Evolutionary conservation across 1,140 invertebrate species (phyloP).

Genomic region (Drosophila jambulina): DNA sequence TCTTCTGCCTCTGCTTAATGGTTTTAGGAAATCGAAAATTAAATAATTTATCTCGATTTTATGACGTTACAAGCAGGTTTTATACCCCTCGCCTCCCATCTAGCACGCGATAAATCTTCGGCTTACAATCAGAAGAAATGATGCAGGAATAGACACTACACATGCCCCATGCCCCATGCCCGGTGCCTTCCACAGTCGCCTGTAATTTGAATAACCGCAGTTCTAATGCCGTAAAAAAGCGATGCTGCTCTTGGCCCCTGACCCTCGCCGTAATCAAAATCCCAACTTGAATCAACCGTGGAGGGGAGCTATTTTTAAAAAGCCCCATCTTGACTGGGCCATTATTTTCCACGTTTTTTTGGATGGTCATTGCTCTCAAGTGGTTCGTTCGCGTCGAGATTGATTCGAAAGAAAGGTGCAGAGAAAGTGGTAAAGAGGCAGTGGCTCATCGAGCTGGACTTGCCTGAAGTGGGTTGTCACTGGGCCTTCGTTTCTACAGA

Average conservation of each 20-base stretch:
- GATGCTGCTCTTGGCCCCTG: constrained; percentile 32
- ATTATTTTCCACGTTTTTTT: constrained; percentile 48
- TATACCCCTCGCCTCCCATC: constrained; percentile 28
- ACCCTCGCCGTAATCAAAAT: constrained; percentile 54
- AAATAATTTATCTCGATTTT: constrained; percentile 84
- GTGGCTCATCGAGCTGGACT: constrained; percentile 44
- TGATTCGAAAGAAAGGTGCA: constrained; percentile 68
- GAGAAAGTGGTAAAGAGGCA: constrained; percentile 68
- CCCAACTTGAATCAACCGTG: constrained; percentile 49
- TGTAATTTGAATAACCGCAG: constrained; percentile 67
- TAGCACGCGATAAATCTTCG: constrained; percentile 74
- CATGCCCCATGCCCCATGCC: constrained; percentile 38
- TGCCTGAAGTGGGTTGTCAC: constrained; percentile 64
- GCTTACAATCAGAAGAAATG: constrained; percentile 71
- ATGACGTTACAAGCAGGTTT: constrained; percentile 81
- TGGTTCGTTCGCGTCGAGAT: constrained; percentile 44
- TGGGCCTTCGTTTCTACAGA: constrained; percentile 34
- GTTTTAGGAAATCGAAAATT: constrained; percentile 84
- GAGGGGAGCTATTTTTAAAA: constrained; percentile 58
- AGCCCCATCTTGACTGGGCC: constrained; percentile 36
- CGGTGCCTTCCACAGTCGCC: constrained; percentile 47
- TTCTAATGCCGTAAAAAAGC: constrained; percentile 62
- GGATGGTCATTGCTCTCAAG: constrained; percentile 75
- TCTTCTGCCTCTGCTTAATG: constrained; percentile 73
- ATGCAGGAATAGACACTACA: constrained; percentile 39